Evolutionary conservation across 2,113 vertebrate genomes (phyloP).

Genomic region (Spilogale gracilis): DNA sequence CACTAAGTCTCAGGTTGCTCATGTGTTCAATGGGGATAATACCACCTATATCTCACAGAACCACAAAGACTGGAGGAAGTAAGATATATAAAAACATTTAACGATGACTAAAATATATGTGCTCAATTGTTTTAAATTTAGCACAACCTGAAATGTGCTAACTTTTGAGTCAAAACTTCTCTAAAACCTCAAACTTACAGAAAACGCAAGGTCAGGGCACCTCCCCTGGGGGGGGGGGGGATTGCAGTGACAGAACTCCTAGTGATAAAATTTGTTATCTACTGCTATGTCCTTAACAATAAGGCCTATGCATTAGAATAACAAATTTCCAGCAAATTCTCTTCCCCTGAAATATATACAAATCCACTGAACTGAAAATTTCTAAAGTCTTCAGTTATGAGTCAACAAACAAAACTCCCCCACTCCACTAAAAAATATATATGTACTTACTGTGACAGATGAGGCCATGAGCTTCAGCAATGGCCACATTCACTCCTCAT

Average conservation of each 20-base stretch:
- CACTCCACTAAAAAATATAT: neutral
- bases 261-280: neutral
- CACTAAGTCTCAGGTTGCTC: neutral
- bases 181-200: constrained; percentile 59
- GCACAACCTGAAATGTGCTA: constrained; percentile 14
- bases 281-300: neutral
- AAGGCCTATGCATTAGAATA: neutral
- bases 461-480: neutral
- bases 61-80: neutral
- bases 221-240: neutral
- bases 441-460: neutral
- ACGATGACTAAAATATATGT: constrained; percentile 21
- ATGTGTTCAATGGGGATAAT: neutral
- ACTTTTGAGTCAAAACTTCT: constrained; percentile 53
- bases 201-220: neutral
- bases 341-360: neutral
- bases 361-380: constrained; percentile 40
- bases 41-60: neutral
- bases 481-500: neutral
- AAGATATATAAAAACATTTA: constrained; percentile 12
- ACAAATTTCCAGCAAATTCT: constrained; percentile 16
- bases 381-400: constrained; percentile 35
- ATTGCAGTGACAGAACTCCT: neutral
- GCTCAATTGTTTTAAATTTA: constrained; percentile 41
- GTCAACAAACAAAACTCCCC: constrained; percentile 38